phyloP scores from a whole-genome alignment of 2,797 vertebrate species.

The Leucoraja ocellata region DNA sequence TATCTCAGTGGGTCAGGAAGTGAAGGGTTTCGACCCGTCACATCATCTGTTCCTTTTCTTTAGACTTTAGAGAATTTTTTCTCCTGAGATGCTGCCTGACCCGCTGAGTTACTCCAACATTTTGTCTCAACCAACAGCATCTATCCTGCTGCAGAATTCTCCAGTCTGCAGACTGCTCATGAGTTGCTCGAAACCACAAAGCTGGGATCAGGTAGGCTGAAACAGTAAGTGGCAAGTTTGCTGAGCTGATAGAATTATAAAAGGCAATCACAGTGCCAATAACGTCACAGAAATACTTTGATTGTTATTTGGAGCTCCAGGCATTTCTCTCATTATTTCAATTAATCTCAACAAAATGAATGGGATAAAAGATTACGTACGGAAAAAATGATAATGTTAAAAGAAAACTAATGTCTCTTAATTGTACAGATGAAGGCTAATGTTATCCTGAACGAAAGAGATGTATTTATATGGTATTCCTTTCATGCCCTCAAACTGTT shows the following conservation, averaged over 20 bases:
- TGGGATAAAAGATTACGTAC: neutral
- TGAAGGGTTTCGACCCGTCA: too few relatives aligned
- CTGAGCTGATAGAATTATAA: neutral
- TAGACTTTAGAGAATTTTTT: too few relatives aligned
- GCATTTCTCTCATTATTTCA: neutral
- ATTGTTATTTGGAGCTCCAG: neutral
- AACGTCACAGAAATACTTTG: neutral
- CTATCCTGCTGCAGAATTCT: too few relatives aligned
- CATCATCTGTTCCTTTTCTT: too few relatives aligned
- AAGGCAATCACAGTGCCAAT: neutral
- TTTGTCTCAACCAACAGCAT: too few relatives aligned
- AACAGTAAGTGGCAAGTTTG: neutral
- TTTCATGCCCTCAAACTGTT: neutral
- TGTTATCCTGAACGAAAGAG: neutral
- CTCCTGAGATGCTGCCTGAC: too few relatives aligned
- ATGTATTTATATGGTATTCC: neutral
- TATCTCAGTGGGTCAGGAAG: too few relatives aligned
- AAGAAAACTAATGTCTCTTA: neutral
- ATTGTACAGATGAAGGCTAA: neutral
- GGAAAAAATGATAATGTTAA: neutral
- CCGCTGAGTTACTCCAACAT: too few relatives aligned
- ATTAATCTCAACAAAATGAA: neutral
- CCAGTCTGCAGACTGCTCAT: neutral
- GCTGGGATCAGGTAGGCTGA: neutral
- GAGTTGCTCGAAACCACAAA: neutral